A percentile compares a stretch with the other conserved stretches of the same genome.
Evolutionary conservation across 2,797 vertebrate species (phyloP).

Genomic region (Falco biarmicus): DNA sequence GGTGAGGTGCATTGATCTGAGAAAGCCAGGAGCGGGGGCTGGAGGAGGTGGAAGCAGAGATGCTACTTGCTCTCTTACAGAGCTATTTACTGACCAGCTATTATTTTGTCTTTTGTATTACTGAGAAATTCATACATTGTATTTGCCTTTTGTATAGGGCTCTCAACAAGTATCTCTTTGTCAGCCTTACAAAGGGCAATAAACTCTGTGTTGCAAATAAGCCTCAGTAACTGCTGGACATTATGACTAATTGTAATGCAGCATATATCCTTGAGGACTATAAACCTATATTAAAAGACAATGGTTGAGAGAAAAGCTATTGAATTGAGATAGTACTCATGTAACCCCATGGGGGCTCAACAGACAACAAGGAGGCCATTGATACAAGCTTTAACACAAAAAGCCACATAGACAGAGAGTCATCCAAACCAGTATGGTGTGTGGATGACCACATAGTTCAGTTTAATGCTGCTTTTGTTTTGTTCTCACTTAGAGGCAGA

Average conservation of each 20-base stretch:
- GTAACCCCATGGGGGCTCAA: conserved; percentile 77
- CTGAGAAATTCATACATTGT: conserved; percentile 80
- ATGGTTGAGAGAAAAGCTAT: conserved; percentile 77
- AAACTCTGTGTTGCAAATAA: conserved; percentile 78
- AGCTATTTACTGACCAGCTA: conserved; percentile 55
- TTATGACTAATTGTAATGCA: conserved; percentile 82
- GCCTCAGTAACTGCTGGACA: conserved; percentile 75
- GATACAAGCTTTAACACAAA: conserved; percentile 70
- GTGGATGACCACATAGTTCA: conserved; percentile 74
- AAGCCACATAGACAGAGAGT: conserved; percentile 71
- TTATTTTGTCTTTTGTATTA: conserved; percentile 66
- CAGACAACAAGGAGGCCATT: conserved; percentile 83
- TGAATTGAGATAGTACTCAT: conserved; percentile 80
- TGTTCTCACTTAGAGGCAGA: conserved; percentile 68
- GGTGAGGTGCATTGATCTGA: neutral
- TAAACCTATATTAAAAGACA: conserved; percentile 82
- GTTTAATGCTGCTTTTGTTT: conserved; percentile 82
- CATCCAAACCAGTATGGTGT: conserved; percentile 74
- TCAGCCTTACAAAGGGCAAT: conserved; percentile 79
- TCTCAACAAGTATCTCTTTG: conserved; percentile 81
- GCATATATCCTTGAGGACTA: conserved; percentile 79
- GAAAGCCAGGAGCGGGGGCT: neutral
- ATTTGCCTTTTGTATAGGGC: conserved; percentile 79
- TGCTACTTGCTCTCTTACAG: conserved; percentile 37
- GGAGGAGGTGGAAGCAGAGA: conserved; percentile 12